Conservation (phyloP, 2,797 vertebrate genomes). For the Urosaurus nigricauda region DNA sequence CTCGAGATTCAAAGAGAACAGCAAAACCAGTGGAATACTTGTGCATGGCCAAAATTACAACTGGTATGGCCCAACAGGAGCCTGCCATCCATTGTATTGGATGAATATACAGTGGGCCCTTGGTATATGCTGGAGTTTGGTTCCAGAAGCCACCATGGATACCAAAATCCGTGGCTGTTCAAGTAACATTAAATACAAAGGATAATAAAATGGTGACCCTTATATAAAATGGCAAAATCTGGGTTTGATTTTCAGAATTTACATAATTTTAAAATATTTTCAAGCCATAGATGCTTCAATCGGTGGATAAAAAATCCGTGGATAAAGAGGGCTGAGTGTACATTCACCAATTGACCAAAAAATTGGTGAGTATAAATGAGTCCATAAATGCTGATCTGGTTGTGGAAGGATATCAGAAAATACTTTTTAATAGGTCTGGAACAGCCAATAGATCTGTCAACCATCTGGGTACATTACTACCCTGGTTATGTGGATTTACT, state of each 20-base stretch:
- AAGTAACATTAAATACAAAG: no score
- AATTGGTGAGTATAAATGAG: background rate
- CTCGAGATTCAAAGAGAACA: constrained; percentile 52
- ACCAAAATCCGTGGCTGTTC: no score
- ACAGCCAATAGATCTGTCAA: background rate
- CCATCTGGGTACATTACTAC: background rate
- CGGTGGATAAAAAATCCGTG: no score
- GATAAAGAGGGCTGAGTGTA: no score
- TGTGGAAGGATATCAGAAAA: background rate
- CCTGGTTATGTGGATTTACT: background rate
- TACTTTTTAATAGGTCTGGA: background rate
- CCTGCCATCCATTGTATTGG: background rate
- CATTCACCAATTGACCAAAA: constrained; percentile 4
- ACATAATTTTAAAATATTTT: no score
- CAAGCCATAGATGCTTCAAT: no score
- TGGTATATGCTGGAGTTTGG: no score
- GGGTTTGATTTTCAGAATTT: no score
- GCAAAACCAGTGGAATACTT: constrained; percentile 30
- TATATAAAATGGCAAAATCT: no score
- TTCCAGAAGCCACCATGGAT: no score
- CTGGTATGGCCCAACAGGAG: background rate
- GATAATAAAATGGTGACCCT: no score
- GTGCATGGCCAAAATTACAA: background rate
- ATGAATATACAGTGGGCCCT: background rate
- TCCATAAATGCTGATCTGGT: background rate